Conservation (phyloP, 2,888 invertebrate genomes). For the Melolontha melolontha region DNA sequence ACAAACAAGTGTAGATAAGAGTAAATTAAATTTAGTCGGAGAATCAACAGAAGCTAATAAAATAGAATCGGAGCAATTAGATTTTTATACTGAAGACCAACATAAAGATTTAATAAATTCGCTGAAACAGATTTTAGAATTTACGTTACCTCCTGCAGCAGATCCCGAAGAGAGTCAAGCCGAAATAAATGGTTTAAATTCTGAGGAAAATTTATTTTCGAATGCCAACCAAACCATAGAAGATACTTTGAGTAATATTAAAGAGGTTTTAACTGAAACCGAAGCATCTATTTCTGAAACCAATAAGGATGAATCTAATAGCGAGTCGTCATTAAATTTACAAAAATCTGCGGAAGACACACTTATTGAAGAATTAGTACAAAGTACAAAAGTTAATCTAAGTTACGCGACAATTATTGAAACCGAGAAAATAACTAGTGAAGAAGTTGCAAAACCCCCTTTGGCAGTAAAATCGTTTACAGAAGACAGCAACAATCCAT, state of each 20-base stretch:
- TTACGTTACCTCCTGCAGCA: background rate
- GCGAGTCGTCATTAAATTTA: background rate
- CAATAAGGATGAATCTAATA: background rate
- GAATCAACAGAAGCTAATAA: background rate
- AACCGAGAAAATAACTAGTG: background rate
- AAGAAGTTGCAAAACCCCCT: too few relatives aligned
- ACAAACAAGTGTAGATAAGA: background rate
- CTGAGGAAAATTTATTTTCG: too few relatives aligned
- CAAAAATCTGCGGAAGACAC: background rate
- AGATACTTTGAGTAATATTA: too few relatives aligned
- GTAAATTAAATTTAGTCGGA: background rate
- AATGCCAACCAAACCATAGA: background rate
- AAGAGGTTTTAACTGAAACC: too few relatives aligned
- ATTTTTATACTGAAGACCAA: slow-evolving; percentile 15
- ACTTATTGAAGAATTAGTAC: background rate
- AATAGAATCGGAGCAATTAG: background rate
- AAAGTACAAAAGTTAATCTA: background rate
- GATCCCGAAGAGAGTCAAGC: background rate
- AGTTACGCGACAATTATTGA: background rate
- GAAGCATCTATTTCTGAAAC: background rate
- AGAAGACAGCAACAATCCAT: too few relatives aligned
- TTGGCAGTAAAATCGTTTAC: too few relatives aligned
- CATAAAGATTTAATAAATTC: slow-evolving; percentile 30
- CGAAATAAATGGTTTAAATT: background rate
- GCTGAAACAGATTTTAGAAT: slow-evolving; percentile 20